Evolutionary conservation across 1,140 invertebrate species (phyloP).

Genomic region (Zaprionus taronus): DNA sequence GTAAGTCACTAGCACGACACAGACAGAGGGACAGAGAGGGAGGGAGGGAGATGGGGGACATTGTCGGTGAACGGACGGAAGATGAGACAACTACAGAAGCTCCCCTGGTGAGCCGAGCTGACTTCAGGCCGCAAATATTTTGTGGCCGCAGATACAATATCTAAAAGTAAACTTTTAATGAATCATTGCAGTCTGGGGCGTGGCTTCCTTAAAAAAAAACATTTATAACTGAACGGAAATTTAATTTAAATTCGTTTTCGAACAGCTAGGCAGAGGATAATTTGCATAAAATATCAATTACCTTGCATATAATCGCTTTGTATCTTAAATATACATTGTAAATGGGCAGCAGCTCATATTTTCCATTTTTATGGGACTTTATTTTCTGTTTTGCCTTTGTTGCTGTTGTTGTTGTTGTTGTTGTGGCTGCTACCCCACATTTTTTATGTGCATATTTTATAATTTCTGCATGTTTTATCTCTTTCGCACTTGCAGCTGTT

Average conservation of each 20-base stretch:
- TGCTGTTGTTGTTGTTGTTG: slow-evolving; percentile 5
- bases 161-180: slow-evolving; percentile 37
- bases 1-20: slow-evolving; percentile 2
- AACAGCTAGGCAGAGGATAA: slow-evolving; percentile 21
- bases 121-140: slow-evolving; percentile 53
- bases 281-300: slow-evolving; percentile 74
- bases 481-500: background rate
- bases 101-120: slow-evolving; percentile 23
- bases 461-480: slow-evolving; percentile 39
- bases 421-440: background rate
- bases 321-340: slow-evolving; percentile 68
- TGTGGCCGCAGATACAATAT: slow-evolving; percentile 34
- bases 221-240: slow-evolving; percentile 47
- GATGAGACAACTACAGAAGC: slow-evolving; percentile 8
- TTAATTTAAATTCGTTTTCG: slow-evolving; percentile 56
- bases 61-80: background rate
- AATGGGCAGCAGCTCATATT: slow-evolving; percentile 51
- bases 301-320: slow-evolving; percentile 59
- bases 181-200: slow-evolving; percentile 22
- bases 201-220: slow-evolving; percentile 35
- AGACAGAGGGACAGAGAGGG: background rate
- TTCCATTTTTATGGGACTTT: slow-evolving; percentile 19
- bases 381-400: slow-evolving; percentile 1
- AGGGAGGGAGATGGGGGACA: background rate
- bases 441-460: slow-evolving; percentile 46